A percentile compares a stretch with the other conserved stretches of the same genome.
Evolutionary conservation across 2,888 invertebrate species (phyloP).

Genomic region (Drosophila subquinaria): DNA sequence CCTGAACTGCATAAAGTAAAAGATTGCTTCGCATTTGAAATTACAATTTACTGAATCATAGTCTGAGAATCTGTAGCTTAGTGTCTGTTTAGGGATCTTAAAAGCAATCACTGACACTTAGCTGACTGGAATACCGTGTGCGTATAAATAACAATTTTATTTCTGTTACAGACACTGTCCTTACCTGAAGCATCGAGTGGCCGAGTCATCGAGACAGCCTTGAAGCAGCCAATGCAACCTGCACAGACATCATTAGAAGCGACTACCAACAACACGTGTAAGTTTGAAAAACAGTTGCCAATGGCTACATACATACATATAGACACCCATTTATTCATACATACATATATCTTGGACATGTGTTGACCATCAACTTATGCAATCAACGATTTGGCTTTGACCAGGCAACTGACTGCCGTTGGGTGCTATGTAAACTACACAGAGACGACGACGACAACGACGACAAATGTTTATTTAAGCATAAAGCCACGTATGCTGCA

Average conservation of each 20-base stretch:
- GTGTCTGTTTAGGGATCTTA: constrained; percentile 19
- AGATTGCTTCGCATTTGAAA: not conserved
- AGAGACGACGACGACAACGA: constrained; percentile 27
- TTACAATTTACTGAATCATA: constrained; percentile 10
- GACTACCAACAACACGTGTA: constrained; percentile 72
- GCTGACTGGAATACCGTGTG: not conserved
- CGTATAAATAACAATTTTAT: constrained; percentile 8
- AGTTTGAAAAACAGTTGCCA: constrained; percentile 47
- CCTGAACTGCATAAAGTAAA: not conserved
- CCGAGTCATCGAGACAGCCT: constrained; percentile 45
- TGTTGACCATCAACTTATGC: constrained; percentile 81
- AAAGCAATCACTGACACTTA: constrained; percentile 18
- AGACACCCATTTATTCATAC: not conserved
- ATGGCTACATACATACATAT: constrained; percentile 8
- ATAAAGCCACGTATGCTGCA: constrained; percentile 76
- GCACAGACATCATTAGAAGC: constrained; percentile 72
- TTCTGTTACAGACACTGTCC: constrained; percentile 31
- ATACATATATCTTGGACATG: constrained; percentile 74
- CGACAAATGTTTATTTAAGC: constrained; percentile 78
- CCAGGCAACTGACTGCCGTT: constrained; percentile 66
- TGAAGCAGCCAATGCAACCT: constrained; percentile 74
- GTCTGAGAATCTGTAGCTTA: not conserved
- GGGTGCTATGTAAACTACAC: constrained; percentile 74
- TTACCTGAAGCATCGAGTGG: constrained; percentile 33
- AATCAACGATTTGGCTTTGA: constrained; percentile 81